phyloP scores from a whole-genome alignment of 2,113 vertebrate genomes.

The Synodontis membranacea region DNA sequence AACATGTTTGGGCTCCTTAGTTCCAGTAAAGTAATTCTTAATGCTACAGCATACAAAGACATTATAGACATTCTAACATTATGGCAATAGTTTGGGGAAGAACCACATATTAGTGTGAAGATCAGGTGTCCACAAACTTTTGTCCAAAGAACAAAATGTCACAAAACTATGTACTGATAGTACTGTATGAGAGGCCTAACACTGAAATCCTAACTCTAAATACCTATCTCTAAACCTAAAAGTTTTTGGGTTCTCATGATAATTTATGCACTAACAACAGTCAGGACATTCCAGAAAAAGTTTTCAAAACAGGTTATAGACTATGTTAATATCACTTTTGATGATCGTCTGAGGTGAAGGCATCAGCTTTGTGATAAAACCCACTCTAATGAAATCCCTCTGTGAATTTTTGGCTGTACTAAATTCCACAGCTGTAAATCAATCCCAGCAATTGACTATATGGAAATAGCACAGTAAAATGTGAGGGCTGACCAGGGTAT shows the following conservation, averaged over 20 bases:
- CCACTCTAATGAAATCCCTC: conserved; percentile 36
- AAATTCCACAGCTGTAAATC: conserved; percentile 29
- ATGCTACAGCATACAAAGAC: too few species aligned
- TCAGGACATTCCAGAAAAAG: conserved; percentile 11
- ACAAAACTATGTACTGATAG: not conserved
- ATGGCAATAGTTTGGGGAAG: too few species aligned
- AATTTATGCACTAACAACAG: conserved; percentile 36
- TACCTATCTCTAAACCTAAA: too few species aligned
- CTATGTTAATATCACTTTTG: conserved; percentile 12
- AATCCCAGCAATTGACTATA: conserved; percentile 13
- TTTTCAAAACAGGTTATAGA: conserved; percentile 34
- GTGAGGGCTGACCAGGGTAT: conserved; percentile 14
- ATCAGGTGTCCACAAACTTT: too few species aligned
- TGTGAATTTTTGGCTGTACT: conserved; percentile 17
- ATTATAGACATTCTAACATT: too few species aligned
- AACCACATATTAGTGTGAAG: too few species aligned
- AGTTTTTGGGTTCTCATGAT: not conserved
- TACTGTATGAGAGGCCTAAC: not conserved
- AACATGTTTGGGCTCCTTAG: too few species aligned
- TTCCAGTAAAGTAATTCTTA: too few species aligned
- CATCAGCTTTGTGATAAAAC: conserved; percentile 31
- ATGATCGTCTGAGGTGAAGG: conserved; percentile 28
- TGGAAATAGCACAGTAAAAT: conserved; percentile 19
- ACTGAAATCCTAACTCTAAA: not conserved
- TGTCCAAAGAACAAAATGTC: not conserved